Base-by-base conservation (phyloP, 2,797 vertebrate genomes). In the Lagocephalus sceleratus region DNA sequence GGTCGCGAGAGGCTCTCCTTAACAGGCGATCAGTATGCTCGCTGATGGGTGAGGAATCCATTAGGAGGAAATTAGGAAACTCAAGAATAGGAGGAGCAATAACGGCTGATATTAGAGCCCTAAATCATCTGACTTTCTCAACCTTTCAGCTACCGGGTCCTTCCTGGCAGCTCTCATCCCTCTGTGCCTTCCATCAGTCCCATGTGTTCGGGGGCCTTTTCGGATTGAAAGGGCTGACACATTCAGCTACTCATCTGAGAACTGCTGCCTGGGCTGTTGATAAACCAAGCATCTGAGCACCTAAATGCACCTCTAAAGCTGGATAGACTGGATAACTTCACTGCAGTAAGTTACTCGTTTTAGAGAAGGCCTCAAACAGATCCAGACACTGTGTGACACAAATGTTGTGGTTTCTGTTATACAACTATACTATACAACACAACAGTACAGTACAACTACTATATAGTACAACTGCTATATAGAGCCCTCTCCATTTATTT, bases 101-200 rank as follows among this genome's bases (percentile, higher is more conserved):
- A 85, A 87, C 52, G 79, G 76, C 81, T 81, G 77, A 83, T 89
- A 87, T 85, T 86, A 84, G 77, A 73, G 52, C 70, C 79, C 57
- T 87, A 86, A 89, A 87, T 89, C 83, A 87, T 76, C 57, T 47
- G 51, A 59, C 75, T 73, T 70, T 29, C 78, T 60, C 56, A 80
- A 60, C 69, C 59, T 64, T 66, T 60, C 46, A 69, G 60, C 68
- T 62, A 26, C 65, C 69, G 56, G 47, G 53, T 76, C 35, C 42
- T 54, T 68, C 68, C 66, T 44, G 47, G 35, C 61, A 56, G 25
- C 39, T 54, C 52, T 40, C 58, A 49, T 60, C 59, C 60, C 54
- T 66, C 32, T 21, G 26, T 44, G 48, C 63, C 50, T 60, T 58
- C 56, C 41, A 49, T 70, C 29, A 42, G 20, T 32, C 50, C 47